Evolutionary conservation across 2,888 invertebrate genomes (phyloP).

Genomic region (Trimorus sp.): DNA sequence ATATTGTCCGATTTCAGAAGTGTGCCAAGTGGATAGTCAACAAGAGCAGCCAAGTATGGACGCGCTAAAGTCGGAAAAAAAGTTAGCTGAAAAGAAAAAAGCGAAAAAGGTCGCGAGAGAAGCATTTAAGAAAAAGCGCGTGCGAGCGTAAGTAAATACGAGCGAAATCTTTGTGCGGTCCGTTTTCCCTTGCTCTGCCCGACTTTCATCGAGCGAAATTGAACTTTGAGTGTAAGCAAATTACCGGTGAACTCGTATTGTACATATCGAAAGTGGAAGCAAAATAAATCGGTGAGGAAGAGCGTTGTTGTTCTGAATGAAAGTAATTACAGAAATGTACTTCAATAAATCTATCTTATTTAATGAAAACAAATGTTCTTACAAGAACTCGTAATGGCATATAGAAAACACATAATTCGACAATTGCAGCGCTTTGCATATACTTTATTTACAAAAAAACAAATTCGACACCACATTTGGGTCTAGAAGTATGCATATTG

Average conservation of each 20-base stretch:
- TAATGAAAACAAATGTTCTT: conserved; percentile 48
- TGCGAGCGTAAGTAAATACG: background rate
- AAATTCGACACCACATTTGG: conserved; percentile 33
- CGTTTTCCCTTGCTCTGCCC: no score
- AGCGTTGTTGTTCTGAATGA: no score
- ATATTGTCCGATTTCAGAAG: conserved; percentile 29
- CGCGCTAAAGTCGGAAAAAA: conserved; percentile 12
- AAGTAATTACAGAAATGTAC: no score
- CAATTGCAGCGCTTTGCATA: conserved; percentile 52
- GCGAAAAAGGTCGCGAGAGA: background rate
- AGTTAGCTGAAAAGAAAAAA: conserved; percentile 2
- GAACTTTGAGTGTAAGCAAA: no score
- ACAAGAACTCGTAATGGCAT: conserved; percentile 46
- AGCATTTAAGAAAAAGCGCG: background rate
- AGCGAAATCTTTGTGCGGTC: no score
- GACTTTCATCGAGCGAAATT: no score
- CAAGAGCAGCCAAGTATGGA: conserved; percentile 20
- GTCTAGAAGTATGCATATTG: conserved; percentile 38
- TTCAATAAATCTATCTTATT: conserved; percentile 37
- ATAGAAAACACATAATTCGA: conserved; percentile 48
- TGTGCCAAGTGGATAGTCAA: conserved; percentile 8
- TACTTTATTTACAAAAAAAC: conserved; percentile 59
- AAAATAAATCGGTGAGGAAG: no score
- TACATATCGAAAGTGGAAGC: no score
- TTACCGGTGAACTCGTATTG: no score